A percentile compares a stretch with the other conserved stretches of the same genome.
Conservation (phyloP, 2,113 vertebrate genomes). For the Hirundichthys speculiger region DNA sequence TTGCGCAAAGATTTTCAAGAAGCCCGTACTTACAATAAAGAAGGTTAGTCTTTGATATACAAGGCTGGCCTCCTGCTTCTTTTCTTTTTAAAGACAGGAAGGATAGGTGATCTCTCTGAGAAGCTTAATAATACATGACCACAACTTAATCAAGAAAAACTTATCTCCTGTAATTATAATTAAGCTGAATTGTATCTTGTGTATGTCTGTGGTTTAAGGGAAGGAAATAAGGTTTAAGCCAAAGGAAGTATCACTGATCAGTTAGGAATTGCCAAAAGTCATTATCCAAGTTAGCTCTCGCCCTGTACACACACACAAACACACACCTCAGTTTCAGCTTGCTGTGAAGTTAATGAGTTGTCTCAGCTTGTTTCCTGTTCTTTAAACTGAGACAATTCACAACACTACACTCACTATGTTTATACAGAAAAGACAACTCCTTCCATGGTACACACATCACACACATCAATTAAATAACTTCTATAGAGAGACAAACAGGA, state of each 20-base stretch:
- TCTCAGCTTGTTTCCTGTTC: constrained; percentile 61
- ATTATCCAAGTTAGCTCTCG: constrained; percentile 46
- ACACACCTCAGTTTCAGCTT: constrained; percentile 44
- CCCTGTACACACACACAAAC: constrained; percentile 1
- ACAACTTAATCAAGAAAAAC: constrained; percentile 47
- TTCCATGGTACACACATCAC: neutral
- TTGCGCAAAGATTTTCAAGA: too few species aligned
- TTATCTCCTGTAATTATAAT: constrained; percentile 57
- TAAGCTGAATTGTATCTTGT: constrained; percentile 16
- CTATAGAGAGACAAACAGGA: constrained; percentile 18
- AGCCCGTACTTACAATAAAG: too few species aligned
- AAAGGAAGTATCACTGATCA: constrained; percentile 64
- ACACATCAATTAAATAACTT: constrained; percentile 43
- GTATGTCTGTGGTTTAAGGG: constrained; percentile 35
- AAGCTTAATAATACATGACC: constrained; percentile 50
- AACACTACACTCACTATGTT: constrained; percentile 49
- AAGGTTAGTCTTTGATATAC: too few species aligned
- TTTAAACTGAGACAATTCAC: constrained; percentile 54
- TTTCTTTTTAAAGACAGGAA: constrained; percentile 22
- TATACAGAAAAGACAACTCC: constrained; percentile 41
- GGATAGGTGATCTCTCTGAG: constrained; percentile 20
- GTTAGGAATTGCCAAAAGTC: constrained; percentile 47
- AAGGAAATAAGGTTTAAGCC: constrained; percentile 60
- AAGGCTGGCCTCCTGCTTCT: neutral
- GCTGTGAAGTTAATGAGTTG: constrained; percentile 63